Conservation (phyloP, 2,888 invertebrate genomes). For the Bombylius major region DNA sequence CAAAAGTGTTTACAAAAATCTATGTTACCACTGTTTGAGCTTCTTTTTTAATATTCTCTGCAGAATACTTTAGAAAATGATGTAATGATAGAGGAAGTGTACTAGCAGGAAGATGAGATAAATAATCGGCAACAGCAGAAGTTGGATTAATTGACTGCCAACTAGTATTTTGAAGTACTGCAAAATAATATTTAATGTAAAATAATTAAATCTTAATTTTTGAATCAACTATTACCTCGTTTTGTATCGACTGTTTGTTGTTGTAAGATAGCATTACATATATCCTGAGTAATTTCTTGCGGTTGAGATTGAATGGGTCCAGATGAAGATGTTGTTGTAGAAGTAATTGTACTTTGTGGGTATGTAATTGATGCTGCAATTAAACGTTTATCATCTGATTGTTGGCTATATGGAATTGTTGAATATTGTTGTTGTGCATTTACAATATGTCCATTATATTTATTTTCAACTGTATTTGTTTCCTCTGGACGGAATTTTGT, state of each 20-base stretch:
- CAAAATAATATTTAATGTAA: neutral
- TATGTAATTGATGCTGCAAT: constrained; percentile 25
- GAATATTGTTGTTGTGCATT: constrained; percentile 26
- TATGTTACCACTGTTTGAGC: constrained; percentile 27
- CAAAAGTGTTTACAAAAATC: neutral
- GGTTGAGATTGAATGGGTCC: constrained; percentile 28
- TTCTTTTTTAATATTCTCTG: constrained; percentile 63
- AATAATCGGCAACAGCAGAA: constrained; percentile 72
- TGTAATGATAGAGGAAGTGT: constrained; percentile 66
- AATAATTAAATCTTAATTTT: neutral
- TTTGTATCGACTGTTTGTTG: constrained; percentile 32
- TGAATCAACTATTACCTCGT: constrained; percentile 18
- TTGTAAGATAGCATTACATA: constrained; percentile 35
- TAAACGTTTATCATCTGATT: constrained; percentile 24
- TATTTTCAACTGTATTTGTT: constrained; percentile 40
- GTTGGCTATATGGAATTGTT: constrained; percentile 20
- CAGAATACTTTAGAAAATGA: constrained; percentile 73
- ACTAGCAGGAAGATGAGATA: constrained; percentile 63
- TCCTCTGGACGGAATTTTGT: constrained; percentile 50
- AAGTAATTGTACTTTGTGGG: constrained; percentile 25
- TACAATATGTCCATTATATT: constrained; percentile 40
- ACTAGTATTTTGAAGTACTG: constrained; percentile 35
- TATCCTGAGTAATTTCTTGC: constrained; percentile 34
- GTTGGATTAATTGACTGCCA: constrained; percentile 47
- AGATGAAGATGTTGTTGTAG: constrained; percentile 19